Conservation (phyloP, 2,113 vertebrate species). For the Opisthocomus hoazin region DNA sequence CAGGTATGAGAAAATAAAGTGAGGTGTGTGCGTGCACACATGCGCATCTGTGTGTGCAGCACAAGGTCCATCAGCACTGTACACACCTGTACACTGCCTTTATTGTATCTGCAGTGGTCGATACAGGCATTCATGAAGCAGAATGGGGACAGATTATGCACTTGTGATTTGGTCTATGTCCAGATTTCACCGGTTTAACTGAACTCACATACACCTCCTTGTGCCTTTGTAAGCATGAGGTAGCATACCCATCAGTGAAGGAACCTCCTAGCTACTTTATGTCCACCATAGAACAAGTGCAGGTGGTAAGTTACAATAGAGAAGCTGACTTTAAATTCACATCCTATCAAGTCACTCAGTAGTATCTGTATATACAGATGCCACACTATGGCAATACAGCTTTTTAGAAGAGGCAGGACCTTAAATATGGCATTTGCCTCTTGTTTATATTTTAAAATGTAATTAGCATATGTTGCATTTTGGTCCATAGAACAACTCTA, state of each 20-base stretch:
- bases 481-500: background rate
- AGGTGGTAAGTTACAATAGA: background rate
- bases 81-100: background rate
- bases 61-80: background rate
- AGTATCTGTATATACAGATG: background rate
- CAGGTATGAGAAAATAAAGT: background rate
- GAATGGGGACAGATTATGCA: background rate
- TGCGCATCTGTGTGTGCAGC: background rate
- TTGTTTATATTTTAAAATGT: background rate
- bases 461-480: background rate
- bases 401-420: background rate
- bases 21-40: rapidly evolving
- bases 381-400: background rate
- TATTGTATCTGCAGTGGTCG: background rate
- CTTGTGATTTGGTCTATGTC: background rate
- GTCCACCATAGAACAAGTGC: background rate
- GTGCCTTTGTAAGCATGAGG: rapidly evolving
- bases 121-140: background rate
- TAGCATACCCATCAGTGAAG: background rate
- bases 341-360: background rate
- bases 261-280: background rate
- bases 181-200: background rate
- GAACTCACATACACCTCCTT: rapidly evolving
- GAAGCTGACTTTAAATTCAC: background rate
- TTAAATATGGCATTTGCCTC: background rate